Conservation (phyloP, 2,113 vertebrate genomes). For the Aspiorhynchus laticeps region DNA sequence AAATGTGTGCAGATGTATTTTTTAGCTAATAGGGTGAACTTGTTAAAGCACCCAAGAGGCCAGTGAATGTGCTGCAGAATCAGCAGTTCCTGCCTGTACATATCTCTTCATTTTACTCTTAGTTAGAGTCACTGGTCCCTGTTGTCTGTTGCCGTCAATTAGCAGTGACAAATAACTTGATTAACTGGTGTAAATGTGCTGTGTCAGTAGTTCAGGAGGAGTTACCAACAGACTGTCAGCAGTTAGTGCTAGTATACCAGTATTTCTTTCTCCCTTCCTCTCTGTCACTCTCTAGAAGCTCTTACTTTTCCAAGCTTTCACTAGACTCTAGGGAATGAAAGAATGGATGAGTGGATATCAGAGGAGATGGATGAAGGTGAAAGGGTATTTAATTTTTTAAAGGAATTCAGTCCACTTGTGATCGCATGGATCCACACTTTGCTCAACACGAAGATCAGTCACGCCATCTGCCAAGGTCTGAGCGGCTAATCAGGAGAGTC, state of each 20-base stretch:
- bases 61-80: conserved; percentile 60
- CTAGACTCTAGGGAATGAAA: conserved; percentile 9
- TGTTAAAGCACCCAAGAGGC: conserved; percentile 56
- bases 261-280: conserved; percentile 29
- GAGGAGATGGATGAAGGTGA: conserved; percentile 38
- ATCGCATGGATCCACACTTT: conserved; percentile 44
- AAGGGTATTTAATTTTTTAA: conserved; percentile 52
- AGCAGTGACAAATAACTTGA: conserved; percentile 5
- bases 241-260: conserved; percentile 23
- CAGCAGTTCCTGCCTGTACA: conserved; percentile 56
- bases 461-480: conserved; percentile 25
- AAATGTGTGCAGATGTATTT: conserved; percentile 18
- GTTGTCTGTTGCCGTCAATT: conserved; percentile 10
- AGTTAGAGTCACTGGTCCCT: not conserved
- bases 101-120: not conserved
- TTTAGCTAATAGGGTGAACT: conserved; percentile 46
- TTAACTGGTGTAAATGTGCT: conserved; percentile 22
- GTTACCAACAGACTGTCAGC: not conserved
- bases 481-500: not conserved
- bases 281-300: conserved; percentile 18
- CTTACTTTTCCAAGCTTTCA: conserved; percentile 41
- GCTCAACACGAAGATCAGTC: conserved; percentile 38
- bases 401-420: conserved; percentile 27
- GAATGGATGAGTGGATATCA: conserved; percentile 42
- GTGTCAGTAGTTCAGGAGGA: conserved; percentile 1